Percentiles rank a stretch among this genome's conserved stretches.
phyloP scores from a whole-genome alignment of 2,888 invertebrate genomes.

The Drymonia ruficornis region DNA sequence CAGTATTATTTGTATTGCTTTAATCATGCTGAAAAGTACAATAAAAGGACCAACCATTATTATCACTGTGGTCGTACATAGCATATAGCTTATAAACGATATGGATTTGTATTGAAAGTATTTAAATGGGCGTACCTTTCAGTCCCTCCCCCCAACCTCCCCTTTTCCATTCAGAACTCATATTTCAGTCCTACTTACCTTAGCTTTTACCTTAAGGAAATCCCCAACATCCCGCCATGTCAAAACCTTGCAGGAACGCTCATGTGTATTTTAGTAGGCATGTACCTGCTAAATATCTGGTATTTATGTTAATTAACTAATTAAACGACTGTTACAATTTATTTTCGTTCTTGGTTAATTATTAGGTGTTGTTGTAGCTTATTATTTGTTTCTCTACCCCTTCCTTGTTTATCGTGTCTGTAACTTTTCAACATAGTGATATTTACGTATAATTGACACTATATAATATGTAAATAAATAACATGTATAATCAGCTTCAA shows the following conservation, averaged over 20 bases:
- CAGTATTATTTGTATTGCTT: background rate
- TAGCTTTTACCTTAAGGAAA: no score
- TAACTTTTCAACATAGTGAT: conserved; percentile 55
- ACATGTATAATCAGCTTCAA: conserved; percentile 50
- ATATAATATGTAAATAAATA: conserved; percentile 46
- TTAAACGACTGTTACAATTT: conserved; percentile 20
- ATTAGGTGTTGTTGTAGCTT: conserved; percentile 19
- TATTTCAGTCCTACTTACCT: no score
- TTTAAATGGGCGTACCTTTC: no score
- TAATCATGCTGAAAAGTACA: conserved; percentile 66
- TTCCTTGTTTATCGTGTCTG: conserved; percentile 48
- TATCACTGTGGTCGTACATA: background rate
- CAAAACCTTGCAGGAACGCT: no score
- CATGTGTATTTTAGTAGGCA: no score
- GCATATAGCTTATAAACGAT: conserved; percentile 25
- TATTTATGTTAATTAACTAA: no score
- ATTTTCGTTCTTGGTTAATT: background rate
- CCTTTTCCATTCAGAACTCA: no score
- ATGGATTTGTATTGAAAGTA: conserved; percentile 50
- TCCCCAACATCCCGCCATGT: no score
- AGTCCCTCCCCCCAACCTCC: no score
- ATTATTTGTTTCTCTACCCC: conserved; percentile 22
- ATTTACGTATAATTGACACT: conserved; percentile 51
- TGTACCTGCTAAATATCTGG: no score
- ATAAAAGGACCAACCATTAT: conserved; percentile 69